Evolutionary conservation across 2,797 vertebrate species (phyloP).

Genomic region (Oophaga sylvatica): DNA sequence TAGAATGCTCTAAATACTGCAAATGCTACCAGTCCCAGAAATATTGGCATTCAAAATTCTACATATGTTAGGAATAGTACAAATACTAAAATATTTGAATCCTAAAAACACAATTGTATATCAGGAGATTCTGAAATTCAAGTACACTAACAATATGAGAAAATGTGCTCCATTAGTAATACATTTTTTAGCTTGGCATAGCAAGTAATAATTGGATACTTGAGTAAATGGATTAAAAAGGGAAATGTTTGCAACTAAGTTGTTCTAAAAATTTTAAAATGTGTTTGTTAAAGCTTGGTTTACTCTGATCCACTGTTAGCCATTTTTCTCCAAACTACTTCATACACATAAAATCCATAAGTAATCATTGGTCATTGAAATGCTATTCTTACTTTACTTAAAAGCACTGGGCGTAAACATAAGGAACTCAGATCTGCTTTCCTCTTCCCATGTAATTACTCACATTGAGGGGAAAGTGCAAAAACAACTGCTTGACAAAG

Average conservation of each 20-base stretch:
- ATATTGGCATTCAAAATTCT: background rate
- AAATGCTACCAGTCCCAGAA: background rate
- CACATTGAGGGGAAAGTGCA: conserved; percentile 38
- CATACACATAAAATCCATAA: background rate
- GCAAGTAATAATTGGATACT: background rate
- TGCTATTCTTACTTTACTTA: conserved; percentile 3
- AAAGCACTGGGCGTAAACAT: conserved; percentile 28
- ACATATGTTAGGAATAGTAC: background rate
- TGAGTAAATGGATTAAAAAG: background rate
- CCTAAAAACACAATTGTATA: background rate
- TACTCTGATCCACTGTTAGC: background rate
- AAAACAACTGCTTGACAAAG: conserved; percentile 46
- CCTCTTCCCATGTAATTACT: conserved; percentile 38
- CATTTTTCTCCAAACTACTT: background rate
- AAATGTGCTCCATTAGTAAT: background rate
- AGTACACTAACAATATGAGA: background rate
- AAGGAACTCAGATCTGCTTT: conserved; percentile 3
- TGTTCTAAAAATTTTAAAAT: background rate
- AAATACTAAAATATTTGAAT: background rate
- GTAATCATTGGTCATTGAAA: background rate
- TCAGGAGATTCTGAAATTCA: background rate
- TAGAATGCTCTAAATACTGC: background rate
- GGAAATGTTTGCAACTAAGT: background rate
- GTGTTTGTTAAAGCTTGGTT: background rate
- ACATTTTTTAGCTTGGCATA: background rate